Evolutionary conservation across 23 tunicate species (phyloP).

Genomic region (Trididemnum nubilum): DNA sequence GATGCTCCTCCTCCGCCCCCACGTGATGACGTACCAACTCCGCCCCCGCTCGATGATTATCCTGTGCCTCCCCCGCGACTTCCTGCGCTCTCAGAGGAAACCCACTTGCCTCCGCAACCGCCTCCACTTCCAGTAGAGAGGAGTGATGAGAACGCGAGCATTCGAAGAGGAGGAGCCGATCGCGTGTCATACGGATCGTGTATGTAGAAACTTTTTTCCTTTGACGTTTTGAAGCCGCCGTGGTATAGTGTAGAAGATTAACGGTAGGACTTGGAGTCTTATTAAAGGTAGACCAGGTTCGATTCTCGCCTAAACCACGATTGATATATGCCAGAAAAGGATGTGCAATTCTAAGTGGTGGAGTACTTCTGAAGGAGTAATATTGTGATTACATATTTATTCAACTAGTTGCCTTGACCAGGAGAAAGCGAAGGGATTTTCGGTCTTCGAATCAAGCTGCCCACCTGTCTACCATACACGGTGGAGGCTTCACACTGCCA

Average conservation of each 20-base stretch:
- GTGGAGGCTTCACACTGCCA: too few relatives aligned
- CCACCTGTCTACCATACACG: too few relatives aligned
- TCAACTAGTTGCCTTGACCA: too few relatives aligned
- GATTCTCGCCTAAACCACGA: too few relatives aligned
- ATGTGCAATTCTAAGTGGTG: too few relatives aligned
- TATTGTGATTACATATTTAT: too few relatives aligned
- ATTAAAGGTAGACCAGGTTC: neutral
- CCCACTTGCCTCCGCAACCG: slow-evolving; percentile 1
- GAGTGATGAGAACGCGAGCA: neutral
- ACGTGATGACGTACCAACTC: neutral
- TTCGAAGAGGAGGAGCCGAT: slow-evolving; percentile 47
- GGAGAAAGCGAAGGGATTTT: too few relatives aligned
- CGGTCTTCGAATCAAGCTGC: too few relatives aligned
- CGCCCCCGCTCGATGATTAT: neutral
- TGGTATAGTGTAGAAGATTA: neutral
- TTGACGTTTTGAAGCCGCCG: neutral
- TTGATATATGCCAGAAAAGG: too few relatives aligned
- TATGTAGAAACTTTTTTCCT: too few relatives aligned
- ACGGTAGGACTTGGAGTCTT: neutral
- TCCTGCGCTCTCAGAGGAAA: neutral
- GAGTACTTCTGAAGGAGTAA: too few relatives aligned
- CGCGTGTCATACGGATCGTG: slow-evolving; percentile 49
- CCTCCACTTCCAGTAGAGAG: slow-evolving; percentile 2
- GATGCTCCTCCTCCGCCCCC: slow-evolving; percentile 26
- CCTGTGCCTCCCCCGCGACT: slow-evolving; percentile 20